phyloP scores from a whole-genome alignment of 2,797 vertebrate species.

The Macropodus opercularis region DNA sequence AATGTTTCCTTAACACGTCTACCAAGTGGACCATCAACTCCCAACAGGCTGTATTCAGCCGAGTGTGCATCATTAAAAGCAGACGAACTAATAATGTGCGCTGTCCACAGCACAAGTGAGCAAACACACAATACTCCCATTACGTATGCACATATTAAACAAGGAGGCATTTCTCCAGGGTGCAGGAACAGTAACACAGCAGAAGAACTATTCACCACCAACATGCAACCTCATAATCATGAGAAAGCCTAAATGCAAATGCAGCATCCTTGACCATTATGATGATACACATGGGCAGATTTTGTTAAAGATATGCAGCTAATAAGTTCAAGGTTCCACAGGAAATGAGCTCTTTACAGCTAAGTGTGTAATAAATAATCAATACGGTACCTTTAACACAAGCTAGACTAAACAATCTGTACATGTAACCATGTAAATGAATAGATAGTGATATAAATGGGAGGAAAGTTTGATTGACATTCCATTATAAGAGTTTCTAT shows the following conservation, averaged over 20 bases:
- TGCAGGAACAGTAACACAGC: slow-evolving; percentile 39
- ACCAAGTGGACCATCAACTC: slow-evolving; percentile 59
- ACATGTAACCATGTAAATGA: not conserved
- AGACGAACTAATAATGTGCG: slow-evolving; percentile 56
- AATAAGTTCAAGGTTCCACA: slow-evolving; percentile 44
- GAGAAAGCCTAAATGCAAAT: slow-evolving; percentile 77
- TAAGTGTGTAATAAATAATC: slow-evolving; percentile 24
- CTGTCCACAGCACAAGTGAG: slow-evolving; percentile 60
- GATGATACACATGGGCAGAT: slow-evolving; percentile 45
- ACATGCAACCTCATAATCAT: slow-evolving; percentile 67
- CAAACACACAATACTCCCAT: slow-evolving; percentile 54
- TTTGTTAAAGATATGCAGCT: slow-evolving; percentile 42
- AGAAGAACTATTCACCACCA: slow-evolving; percentile 57
- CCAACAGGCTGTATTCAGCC: slow-evolving; percentile 62
- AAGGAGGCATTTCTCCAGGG: slow-evolving; percentile 67
- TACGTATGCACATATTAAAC: slow-evolving; percentile 77
- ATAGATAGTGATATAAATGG: not conserved
- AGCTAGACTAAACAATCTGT: slow-evolving; percentile 1
- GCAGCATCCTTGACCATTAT: slow-evolving; percentile 65
- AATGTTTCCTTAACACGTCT: slow-evolving; percentile 31
- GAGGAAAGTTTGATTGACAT: not conserved
- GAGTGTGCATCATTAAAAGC: slow-evolving; percentile 69
- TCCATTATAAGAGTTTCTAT: slow-evolving; percentile 12
- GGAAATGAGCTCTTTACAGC: slow-evolving; percentile 50
- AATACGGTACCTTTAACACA: slow-evolving; percentile 10